A percentile compares a stretch with the other conserved stretches of the same genome.
phyloP scores from a whole-genome alignment of 2,113 vertebrate genomes.

The Mirounga angustirostris region DNA sequence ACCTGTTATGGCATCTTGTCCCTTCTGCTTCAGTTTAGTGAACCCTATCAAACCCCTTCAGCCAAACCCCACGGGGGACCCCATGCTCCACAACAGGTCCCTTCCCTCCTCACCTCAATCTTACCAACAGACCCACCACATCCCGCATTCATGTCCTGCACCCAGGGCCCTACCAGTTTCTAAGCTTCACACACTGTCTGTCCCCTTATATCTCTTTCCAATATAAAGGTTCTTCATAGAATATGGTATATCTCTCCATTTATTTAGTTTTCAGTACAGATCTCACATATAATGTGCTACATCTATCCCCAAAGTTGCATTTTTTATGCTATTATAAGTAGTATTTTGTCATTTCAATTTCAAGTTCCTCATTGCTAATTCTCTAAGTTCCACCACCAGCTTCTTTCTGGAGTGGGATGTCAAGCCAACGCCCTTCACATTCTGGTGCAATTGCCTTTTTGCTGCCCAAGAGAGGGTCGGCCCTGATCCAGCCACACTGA shows the following conservation, averaged over 20 bases:
- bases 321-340: accelerated
- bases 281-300: accelerated
- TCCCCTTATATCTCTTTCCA: background rate
- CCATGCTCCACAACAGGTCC: accelerated
- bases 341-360: background rate
- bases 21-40: background rate
- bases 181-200: background rate
- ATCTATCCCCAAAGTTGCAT: accelerated
- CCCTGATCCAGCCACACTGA: no score
- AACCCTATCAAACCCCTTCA: accelerated
- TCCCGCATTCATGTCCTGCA: background rate
- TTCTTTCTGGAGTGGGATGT: background rate
- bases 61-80: background rate
- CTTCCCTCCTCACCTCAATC: background rate
- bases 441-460: background rate
- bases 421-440: no score
- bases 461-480: accelerated
- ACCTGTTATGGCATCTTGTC: accelerated
- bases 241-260: accelerated
- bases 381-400: no score
- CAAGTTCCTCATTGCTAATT: no score
- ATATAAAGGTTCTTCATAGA: accelerated
- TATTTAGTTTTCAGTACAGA: accelerated
- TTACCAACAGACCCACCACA: background rate
- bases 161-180: background rate